Evolutionary conservation across 2,113 vertebrate genomes (phyloP).

Genomic region (Colius striatus): DNA sequence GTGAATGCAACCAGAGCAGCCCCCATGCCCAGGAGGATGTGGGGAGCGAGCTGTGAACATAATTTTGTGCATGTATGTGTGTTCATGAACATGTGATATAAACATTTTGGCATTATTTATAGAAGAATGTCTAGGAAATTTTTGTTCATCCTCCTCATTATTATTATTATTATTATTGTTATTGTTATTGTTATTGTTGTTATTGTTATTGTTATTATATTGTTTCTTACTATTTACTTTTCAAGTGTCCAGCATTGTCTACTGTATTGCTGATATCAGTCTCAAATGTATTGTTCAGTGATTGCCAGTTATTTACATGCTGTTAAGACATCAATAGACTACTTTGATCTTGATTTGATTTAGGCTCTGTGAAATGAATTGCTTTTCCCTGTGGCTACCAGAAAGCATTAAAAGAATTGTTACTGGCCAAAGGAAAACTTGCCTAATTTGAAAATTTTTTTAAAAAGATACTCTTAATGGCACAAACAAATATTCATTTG

Average conservation of each 20-base stretch:
- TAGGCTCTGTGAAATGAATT: not conserved
- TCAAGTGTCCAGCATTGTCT: not conserved
- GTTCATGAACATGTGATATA: fast-evolving
- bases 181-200: too few relatives aligned
- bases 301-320: not conserved
- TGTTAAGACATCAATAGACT: not conserved
- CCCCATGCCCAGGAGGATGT: fast-evolving
- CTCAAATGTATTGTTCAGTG: not conserved
- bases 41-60: fast-evolving
- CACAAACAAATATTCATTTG: not conserved
- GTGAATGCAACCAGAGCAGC: not conserved
- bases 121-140: not conserved
- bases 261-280: not conserved
- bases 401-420: not conserved
- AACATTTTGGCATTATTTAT: not conserved
- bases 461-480: not conserved
- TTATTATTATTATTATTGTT: too few relatives aligned
- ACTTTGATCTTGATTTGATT: not conserved
- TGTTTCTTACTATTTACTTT: not conserved
- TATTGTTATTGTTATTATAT: too few relatives aligned
- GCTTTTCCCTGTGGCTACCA: not conserved
- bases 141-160: too few relatives aligned
- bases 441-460: not conserved
- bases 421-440: not conserved
- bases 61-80: not conserved